Evolutionary conservation across 2,113 vertebrate genomes (phyloP), one percentile per base, ranked within the genome.

Genomic region (Empidonax traillii): DNA sequence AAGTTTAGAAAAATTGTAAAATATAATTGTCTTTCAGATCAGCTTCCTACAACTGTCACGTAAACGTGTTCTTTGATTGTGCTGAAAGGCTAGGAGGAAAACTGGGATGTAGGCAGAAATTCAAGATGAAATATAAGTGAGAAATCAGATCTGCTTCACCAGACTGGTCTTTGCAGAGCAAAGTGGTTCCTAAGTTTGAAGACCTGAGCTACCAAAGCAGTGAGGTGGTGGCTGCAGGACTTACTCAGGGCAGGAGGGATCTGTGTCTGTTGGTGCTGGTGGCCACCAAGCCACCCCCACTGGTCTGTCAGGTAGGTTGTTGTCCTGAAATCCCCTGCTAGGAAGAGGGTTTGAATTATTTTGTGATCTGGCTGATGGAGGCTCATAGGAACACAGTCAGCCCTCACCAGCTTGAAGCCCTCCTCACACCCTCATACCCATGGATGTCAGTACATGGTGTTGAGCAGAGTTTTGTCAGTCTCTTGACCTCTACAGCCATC

Each of bases 1-100:
- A 88, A 91, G 63, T 95, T 97, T 91, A 95, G 89, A 92, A 91
- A 97, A 97, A 97, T 47, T 97, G 91, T 97, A 96, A 97, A 97
- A 97, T 95, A 94, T 97, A 95, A 96, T 96, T 96, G 95, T 97
- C 83, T 92, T 97, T 93, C 94, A 87, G 90, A 81, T 89, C 92
- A 94, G 81, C 79, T 95, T 95, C 58, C 25, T 96, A 96, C 79
- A 76, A 66, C 87, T 89, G 69, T 92, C 39, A 18, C 62, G 77
- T 91, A 93, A 97, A 92, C 55, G 47, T 93, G 39, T 37, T 37
- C 76, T 92, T 89, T 89, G 31, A 77, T 62, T 71, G 37, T 62
- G 85, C 23, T 5, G 7, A 74, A 81, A 69, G 17, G 17, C 46
- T 89, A 51, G 47, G 39, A 89, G 78, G 71, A 87, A 81, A 95